Base-by-base conservation (phyloP, 2,888 invertebrate genomes). In the Mythimna ferrago region DNA sequence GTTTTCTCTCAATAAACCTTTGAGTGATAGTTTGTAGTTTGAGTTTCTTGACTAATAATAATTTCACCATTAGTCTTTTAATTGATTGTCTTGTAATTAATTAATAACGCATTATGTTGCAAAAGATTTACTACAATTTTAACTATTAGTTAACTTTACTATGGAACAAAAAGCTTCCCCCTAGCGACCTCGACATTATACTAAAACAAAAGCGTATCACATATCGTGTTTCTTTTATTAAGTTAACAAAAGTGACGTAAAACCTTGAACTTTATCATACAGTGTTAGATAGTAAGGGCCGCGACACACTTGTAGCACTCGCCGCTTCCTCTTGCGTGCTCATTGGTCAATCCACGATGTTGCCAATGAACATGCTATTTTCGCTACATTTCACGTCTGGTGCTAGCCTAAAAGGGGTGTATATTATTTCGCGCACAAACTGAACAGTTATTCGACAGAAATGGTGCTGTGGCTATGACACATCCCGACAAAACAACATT, bases 181-280 rank as follows among this genome's bases (percentile, higher is more conserved):
- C n/a, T 9, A 53, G 16, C 5, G 14, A 14, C 19, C 32, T 48
- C 48, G n/a, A 51, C 32, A 54, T 66, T 72, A 61, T 35, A 3
- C 32, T 62, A 56, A 62, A 66, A 69, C 62, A 66, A 68, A 61
- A 81, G 58, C 9, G n/a, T 32, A 21, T 68, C 53, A 38, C 2
- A 64, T 26, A 72, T 16, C n/a, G 11, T 14, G 16, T 68, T 57
- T 32, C 16, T 38, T 44, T 70, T 53, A 53, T 14, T 53, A 9
- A 26, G 2, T 38, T 11, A 65, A 70, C 32, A 64, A 82, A 71
- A 62, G n/a, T 32, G 7, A 71, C 68, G 14, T 57, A n/a, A 26
- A 38, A 53, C 82, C 73, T 76, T 79, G 68, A 82, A 73, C 74
- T 76, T 69, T 54, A 73, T 10, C 26, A 63, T 21, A n/a, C 32